Percentiles rank a stretch among this genome's conserved stretches.
phyloP scores from a whole-genome alignment of 2,888 invertebrate species.

The Phalangium opilio region DNA sequence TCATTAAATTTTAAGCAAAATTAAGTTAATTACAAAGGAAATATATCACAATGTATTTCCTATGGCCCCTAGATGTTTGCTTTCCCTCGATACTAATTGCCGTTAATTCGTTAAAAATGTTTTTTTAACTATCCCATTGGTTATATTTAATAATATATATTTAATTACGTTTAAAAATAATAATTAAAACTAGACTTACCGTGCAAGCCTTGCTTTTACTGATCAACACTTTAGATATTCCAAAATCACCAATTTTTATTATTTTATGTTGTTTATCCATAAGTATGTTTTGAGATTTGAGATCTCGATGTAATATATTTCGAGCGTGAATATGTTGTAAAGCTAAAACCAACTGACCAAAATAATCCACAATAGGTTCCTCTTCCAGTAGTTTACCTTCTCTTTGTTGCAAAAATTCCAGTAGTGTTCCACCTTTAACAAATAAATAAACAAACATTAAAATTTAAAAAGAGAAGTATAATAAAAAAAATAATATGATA shows the following conservation, averaged over 20 bases:
- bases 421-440: conserved; percentile 47
- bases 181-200: conserved; percentile 26
- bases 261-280: conserved; percentile 49
- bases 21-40: too few species aligned
- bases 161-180: conserved; percentile 27
- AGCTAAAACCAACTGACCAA: conserved; percentile 57
- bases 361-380: conserved; percentile 49
- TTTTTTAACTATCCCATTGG: too few species aligned
- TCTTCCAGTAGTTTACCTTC: conserved; percentile 42
- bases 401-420: conserved; percentile 46
- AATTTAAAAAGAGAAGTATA: not conserved
- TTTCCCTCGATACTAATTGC: too few species aligned
- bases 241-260: conserved; percentile 70
- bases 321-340: conserved; percentile 62
- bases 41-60: too few species aligned
- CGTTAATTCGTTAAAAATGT: too few species aligned
- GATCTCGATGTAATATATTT: conserved; percentile 63
- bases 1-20: too few species aligned
- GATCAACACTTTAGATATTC: conserved; percentile 56
- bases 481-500: not conserved
- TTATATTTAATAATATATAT: too few species aligned
- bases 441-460: not conserved
- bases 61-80: too few species aligned
- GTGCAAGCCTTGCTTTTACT: conserved; percentile 39
- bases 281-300: conserved; percentile 71